Conservation (phyloP, 2,797 vertebrate genomes). For the Acomys russatus region DNA sequence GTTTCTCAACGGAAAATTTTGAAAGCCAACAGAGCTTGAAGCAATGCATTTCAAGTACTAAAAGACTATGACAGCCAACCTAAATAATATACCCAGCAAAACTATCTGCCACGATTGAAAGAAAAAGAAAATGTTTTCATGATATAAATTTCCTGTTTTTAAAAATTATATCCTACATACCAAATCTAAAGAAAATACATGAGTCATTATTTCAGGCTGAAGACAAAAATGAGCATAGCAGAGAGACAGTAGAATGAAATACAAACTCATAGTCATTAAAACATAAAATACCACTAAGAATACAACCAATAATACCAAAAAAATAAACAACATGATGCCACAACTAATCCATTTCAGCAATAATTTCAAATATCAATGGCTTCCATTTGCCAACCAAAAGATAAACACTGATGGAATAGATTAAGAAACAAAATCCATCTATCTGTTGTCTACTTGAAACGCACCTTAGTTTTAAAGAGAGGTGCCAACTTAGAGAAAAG, state of each 20-base stretch:
- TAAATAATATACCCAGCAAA: neutral
- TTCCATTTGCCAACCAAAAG: neutral
- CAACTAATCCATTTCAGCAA: neutral
- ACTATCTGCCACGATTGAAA: neutral
- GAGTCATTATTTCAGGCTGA: neutral
- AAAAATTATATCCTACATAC: neutral
- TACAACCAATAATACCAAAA: neutral
- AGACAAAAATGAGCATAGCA: neutral
- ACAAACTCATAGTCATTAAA: neutral
- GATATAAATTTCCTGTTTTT: neutral
- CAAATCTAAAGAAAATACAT: neutral
- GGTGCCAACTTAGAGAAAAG: neutral
- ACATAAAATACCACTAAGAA: neutral
- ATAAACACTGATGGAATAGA: neutral
- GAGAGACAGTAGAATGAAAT: neutral
- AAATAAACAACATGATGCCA: neutral
- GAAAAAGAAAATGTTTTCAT: neutral
- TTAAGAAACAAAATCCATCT: neutral
- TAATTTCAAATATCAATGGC: neutral
- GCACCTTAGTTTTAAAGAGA: neutral
- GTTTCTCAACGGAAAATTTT: slow-evolving; percentile 11
- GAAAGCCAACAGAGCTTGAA: neutral
- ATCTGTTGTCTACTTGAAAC: neutral
- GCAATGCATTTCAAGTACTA: neutral
- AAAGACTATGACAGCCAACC: neutral